Percentiles rank a stretch among this genome's conserved stretches.
These are phyloP conservation scores for Pomacea canaliculata DNA, from an alignment of 2,888 invertebrate genomes.

Conservation along the genomic window DNA sequence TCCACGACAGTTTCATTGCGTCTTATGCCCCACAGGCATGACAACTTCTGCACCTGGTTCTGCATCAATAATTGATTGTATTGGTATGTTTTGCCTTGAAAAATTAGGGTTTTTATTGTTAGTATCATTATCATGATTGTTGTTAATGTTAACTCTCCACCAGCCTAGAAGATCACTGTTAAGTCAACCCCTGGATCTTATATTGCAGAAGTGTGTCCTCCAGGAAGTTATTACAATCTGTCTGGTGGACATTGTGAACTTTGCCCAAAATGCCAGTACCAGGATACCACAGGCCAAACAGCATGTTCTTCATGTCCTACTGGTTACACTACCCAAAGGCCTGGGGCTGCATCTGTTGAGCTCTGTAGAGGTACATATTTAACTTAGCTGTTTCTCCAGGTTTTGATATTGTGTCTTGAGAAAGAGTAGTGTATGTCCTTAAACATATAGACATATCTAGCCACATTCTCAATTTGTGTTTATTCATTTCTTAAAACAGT, in stretches of 20 bases:
- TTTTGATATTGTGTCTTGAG: too few relatives aligned
- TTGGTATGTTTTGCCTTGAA: conserved; percentile 37
- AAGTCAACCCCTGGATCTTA: background rate
- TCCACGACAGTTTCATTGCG: conserved; percentile 24
- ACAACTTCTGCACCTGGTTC: conserved; percentile 38
- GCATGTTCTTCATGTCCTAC: conserved; percentile 32
- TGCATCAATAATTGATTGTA: conserved; percentile 38
- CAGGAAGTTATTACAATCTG: conserved; percentile 27
- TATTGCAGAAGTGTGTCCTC: conserved; percentile 22
- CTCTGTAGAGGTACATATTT: conserved; percentile 28
- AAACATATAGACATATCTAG: too few relatives aligned
- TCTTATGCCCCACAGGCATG: conserved; percentile 24
- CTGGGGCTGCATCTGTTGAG: conserved; percentile 36
- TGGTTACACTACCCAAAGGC: conserved; percentile 29
- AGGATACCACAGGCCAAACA: conserved; percentile 30
- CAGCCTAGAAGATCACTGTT: too few relatives aligned
- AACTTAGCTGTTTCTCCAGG: too few relatives aligned
- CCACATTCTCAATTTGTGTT: too few relatives aligned
- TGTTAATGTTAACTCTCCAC: too few relatives aligned
- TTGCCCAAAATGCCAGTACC: conserved; percentile 38
- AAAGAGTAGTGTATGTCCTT: too few relatives aligned
- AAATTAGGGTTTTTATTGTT: background rate
- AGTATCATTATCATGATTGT: background rate
- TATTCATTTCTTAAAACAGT: too few relatives aligned
- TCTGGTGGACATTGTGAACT: conserved; percentile 14